A percentile compares a stretch with the other conserved stretches of the same genome.
phyloP scores from a whole-genome alignment of 2,797 vertebrate genomes.

The Urocyon cinereoargenteus region DNA sequence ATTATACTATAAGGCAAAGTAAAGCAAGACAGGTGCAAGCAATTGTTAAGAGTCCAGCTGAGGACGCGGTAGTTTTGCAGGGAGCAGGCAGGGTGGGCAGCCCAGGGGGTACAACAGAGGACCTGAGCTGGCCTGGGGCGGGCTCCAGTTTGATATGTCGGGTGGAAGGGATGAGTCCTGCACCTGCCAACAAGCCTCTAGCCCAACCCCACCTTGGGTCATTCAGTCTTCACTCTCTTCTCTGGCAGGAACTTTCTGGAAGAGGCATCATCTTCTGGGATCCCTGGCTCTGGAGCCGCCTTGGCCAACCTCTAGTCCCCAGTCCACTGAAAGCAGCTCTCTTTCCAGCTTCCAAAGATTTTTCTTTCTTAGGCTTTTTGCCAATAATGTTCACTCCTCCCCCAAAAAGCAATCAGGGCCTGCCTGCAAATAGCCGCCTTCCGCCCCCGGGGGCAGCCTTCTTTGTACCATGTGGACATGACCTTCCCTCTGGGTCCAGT shows the following conservation, averaged over 20 bases:
- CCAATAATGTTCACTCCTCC: neutral
- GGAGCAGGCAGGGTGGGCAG: neutral
- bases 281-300: neutral
- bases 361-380: slow-evolving; percentile 14
- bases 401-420: neutral
- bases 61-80: neutral
- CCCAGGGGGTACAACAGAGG: neutral
- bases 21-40: neutral
- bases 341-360: neutral
- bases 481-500: neutral
- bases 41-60: rapidly evolving
- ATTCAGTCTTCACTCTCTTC: neutral
- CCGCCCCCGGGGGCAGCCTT: neutral
- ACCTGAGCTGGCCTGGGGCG: neutral
- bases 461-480: neutral
- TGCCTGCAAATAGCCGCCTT: neutral
- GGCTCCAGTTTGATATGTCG: rapidly evolving
- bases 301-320: neutral
- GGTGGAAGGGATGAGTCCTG: too few relatives aligned
- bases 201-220: neutral
- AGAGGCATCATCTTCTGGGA: neutral
- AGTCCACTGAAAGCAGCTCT: neutral
- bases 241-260: neutral
- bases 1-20: neutral
- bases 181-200: neutral